phyloP scores from a whole-genome alignment of 2,113 vertebrate genomes.

The Cryptomyrus ogoouensis region DNA sequence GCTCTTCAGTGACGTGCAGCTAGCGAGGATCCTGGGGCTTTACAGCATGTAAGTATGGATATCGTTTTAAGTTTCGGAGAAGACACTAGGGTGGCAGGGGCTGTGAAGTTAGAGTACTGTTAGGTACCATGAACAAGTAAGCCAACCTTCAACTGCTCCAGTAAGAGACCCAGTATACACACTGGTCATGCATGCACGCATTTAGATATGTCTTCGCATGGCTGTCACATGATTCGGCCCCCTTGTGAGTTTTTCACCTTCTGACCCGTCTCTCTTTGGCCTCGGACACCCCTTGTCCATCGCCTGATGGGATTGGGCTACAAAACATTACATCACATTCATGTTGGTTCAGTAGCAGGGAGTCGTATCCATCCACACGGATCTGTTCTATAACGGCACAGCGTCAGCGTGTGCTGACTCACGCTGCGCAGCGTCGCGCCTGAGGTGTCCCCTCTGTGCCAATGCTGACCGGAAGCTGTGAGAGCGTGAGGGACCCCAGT shows the following conservation, averaged over 20 bases:
- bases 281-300: not conserved
- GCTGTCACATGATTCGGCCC: not conserved
- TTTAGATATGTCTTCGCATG: not conserved
- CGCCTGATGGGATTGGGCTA: not conserved
- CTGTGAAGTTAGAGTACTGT: not conserved
- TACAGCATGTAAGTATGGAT: not conserved
- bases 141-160: not conserved
- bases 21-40: not conserved
- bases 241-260: not conserved
- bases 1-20: not conserved
- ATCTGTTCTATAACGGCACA: not conserved
- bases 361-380: not conserved
- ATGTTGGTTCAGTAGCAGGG: not conserved
- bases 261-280: not conserved
- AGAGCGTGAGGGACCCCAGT: not conserved
- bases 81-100: not conserved
- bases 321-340: not conserved
- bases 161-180: not conserved
- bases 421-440: too few relatives aligned
- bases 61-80: not conserved
- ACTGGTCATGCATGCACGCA: not conserved
- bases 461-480: not conserved
- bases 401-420: not conserved
- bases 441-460: not conserved
- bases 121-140: not conserved